Percentiles rank a stretch among this genome's conserved stretches.
phyloP scores from a whole-genome alignment of 2,797 vertebrate species.

The Adrianichthys oophorus region DNA sequence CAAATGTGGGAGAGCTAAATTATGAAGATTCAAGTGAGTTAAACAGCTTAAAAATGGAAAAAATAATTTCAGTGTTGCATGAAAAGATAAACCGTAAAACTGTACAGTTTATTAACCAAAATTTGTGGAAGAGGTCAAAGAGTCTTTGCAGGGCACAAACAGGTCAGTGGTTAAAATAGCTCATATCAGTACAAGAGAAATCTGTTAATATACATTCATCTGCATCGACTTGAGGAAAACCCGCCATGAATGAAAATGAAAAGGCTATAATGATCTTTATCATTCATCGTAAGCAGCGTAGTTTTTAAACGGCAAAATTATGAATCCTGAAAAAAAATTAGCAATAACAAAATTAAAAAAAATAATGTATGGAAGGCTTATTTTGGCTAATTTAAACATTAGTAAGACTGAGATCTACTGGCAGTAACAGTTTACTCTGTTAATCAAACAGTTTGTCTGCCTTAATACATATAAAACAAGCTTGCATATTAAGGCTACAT shows the following conservation, averaged over 20 bases:
- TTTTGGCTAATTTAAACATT: slow-evolving; percentile 17
- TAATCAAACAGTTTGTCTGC: slow-evolving; percentile 41
- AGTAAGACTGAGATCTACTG: slow-evolving; percentile 32
- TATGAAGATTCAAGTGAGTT: slow-evolving; percentile 62
- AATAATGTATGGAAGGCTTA: slow-evolving; percentile 11
- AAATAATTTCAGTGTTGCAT: slow-evolving; percentile 52
- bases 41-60: slow-evolving; percentile 12
- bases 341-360: slow-evolving; percentile 18
- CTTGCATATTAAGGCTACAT: slow-evolving; percentile 48
- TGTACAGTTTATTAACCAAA: slow-evolving; percentile 23
- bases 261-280: slow-evolving; percentile 14
- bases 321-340: slow-evolving; percentile 41
- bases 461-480: slow-evolving; percentile 51
- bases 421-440: slow-evolving; percentile 15
- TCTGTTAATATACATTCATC: slow-evolving; percentile 72
- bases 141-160: not conserved
- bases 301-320: slow-evolving; percentile 24
- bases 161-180: slow-evolving; percentile 22
- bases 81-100: slow-evolving; percentile 32
- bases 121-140: slow-evolving; percentile 5
- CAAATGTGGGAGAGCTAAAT: slow-evolving; percentile 53
- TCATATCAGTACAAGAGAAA: slow-evolving; percentile 46
- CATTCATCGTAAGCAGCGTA: slow-evolving; percentile 37
- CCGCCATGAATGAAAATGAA: slow-evolving; percentile 26
- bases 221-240: slow-evolving; percentile 43